A percentile compares a stretch with the other conserved stretches of the same genome.
Conservation (phyloP, 2,113 vertebrate species). For the Campylomormyrus tamandua region DNA sequence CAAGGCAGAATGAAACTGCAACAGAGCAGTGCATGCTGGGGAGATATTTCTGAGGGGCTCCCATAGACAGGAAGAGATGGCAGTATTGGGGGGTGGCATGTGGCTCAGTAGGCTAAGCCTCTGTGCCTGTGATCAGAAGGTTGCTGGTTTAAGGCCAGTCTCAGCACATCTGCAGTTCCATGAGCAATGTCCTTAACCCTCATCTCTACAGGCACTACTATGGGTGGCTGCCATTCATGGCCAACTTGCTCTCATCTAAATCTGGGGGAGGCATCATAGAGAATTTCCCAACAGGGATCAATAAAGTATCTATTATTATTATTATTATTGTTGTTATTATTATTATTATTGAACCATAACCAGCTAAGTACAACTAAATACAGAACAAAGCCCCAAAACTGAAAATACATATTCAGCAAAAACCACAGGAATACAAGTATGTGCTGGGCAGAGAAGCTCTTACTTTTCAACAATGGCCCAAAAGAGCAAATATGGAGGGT, state of each 20-base stretch:
- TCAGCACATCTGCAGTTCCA: not conserved
- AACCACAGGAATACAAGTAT: not conserved
- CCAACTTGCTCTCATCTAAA: not conserved
- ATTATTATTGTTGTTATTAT: too few species aligned
- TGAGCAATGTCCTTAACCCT: not conserved
- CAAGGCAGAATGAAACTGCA: not conserved
- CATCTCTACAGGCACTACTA: not conserved
- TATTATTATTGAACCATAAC: not conserved
- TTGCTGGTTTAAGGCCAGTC: not conserved
- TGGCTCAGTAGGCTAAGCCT: not conserved
- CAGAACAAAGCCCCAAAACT: not conserved
- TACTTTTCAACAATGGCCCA: not conserved
- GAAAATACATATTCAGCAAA: not conserved
- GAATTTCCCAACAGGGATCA: not conserved
- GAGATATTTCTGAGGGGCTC: not conserved
- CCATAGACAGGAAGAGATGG: not conserved
- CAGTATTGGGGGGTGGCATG: not conserved
- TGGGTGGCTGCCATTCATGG: not conserved
- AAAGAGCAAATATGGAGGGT: not conserved
- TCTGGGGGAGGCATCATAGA: not conserved
- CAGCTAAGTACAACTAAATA: not conserved
- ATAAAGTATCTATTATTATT: too few species aligned
- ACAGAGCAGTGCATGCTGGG: not conserved
- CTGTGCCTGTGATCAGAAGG: not conserved
- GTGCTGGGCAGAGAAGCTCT: not conserved